A percentile compares a stretch with the other conserved stretches of the same genome.
These are phyloP conservation scores for Boulengeromyrus knoepffleri DNA, from an alignment of 2,113 vertebrate genomes.

Conservation along the genomic window DNA sequence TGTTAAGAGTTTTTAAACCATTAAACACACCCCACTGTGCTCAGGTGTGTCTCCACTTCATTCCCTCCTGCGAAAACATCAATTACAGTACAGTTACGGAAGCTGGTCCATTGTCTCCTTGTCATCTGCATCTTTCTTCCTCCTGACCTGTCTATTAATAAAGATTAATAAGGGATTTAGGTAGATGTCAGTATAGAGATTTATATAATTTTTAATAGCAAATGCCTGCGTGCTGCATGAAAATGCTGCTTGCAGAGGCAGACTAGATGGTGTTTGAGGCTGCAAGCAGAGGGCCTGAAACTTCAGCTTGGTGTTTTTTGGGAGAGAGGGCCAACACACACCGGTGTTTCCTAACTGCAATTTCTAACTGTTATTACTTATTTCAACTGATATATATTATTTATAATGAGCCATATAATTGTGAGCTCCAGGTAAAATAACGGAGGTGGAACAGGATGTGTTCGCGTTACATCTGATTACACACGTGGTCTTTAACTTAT, in stretches of 20 bases:
- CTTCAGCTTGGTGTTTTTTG: constrained; percentile 56
- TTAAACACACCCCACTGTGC: neutral
- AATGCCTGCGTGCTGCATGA: neutral
- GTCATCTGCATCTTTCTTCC: constrained; percentile 12
- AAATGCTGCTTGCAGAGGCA: neutral
- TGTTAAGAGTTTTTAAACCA: too few relatives aligned
- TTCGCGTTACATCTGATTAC: neutral
- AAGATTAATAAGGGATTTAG: neutral
- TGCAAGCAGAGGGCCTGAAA: constrained; percentile 24
- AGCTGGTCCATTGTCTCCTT: neutral
- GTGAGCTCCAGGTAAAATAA: neutral
- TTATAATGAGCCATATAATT: neutral
- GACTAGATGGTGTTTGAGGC: constrained; percentile 22
- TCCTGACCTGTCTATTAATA: neutral
- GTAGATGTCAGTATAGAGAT: neutral
- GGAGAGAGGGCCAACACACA: neutral
- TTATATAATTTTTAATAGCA: neutral
- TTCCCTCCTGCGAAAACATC: constrained; percentile 22
- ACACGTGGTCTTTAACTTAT: neutral
- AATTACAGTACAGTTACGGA: constrained; percentile 24
- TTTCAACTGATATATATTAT: neutral
- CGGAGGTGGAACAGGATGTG: neutral
- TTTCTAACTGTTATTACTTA: neutral
- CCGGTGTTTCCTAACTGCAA: neutral
- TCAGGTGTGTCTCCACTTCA: constrained; percentile 21